phyloP scores from a whole-genome alignment of 1,140 invertebrate species.

The Papilio machaon region DNA sequence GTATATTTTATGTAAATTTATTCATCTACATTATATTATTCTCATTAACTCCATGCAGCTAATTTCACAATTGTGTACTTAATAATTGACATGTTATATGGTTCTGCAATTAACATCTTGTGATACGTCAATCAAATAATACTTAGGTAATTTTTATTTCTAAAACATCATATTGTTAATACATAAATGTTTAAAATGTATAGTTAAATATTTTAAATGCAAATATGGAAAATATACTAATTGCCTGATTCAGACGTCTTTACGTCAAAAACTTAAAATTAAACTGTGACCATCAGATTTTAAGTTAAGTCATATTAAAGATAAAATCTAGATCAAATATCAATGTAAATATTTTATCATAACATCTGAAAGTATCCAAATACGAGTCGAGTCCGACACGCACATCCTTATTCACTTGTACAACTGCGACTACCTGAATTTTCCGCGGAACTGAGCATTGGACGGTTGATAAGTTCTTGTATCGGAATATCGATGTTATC shows the following conservation, averaged over 20 bases:
- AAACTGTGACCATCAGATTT: neutral
- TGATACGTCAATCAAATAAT: neutral
- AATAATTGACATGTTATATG: neutral
- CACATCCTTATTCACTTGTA: conserved; percentile 10
- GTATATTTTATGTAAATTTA: too few species aligned
- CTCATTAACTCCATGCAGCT: neutral
- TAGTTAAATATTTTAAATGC: neutral
- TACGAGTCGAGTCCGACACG: neutral
- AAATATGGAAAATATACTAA: neutral
- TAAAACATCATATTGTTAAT: too few species aligned
- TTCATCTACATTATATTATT: too few species aligned
- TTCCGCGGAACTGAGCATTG: conserved; percentile 74
- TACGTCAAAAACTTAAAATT: too few species aligned
- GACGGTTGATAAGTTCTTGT: conserved; percentile 28
- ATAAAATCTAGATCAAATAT: neutral
- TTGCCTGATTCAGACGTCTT: too few species aligned
- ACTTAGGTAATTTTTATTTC: neutral
- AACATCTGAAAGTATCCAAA: conserved; percentile 20
- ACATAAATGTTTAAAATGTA: too few species aligned
- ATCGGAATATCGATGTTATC: conserved; percentile 63
- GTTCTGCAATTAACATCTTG: neutral
- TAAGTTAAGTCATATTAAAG: neutral
- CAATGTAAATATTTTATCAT: conserved; percentile 2
- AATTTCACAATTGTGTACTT: neutral
- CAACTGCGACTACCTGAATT: conserved; percentile 39